Conservation (phyloP, 2,888 invertebrate species). For the Epicampocera succincta region DNA sequence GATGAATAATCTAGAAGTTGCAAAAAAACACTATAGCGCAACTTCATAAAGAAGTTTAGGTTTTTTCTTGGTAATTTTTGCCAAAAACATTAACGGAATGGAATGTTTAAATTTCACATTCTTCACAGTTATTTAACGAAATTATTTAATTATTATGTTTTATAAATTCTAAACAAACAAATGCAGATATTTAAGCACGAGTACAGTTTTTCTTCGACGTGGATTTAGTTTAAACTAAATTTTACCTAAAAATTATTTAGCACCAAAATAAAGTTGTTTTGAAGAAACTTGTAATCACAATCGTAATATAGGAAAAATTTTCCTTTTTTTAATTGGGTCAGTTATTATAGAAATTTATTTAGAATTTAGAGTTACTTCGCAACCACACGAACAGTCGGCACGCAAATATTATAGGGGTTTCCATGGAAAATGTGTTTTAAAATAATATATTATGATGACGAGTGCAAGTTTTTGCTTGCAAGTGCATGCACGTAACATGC, state of each 20-base stretch:
- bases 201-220: no score
- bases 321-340: constrained; percentile 39
- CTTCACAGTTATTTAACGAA: constrained; percentile 31
- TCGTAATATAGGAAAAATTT: neutral
- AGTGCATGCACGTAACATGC: no score
- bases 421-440: constrained; percentile 3
- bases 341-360: constrained; percentile 1
- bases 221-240: neutral
- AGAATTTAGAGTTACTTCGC: constrained; percentile 5
- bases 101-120: constrained; percentile 49
- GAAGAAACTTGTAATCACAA: no score
- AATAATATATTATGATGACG: no score
- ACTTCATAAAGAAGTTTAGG: no score
- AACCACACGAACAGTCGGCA: constrained; percentile 8
- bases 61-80: no score
- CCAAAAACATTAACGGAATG: neutral
- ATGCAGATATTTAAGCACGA: neutral
- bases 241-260: neutral
- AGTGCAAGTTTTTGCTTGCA: no score
- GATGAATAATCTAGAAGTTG: no score
- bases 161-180: neutral
- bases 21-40: no score
- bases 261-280: constrained; percentile 7
- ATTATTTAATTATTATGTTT: neutral
- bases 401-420: constrained; percentile 22